Evolutionary conservation across 2,797 vertebrate genomes (phyloP).

Genomic region (Vespertilio murinus): DNA sequence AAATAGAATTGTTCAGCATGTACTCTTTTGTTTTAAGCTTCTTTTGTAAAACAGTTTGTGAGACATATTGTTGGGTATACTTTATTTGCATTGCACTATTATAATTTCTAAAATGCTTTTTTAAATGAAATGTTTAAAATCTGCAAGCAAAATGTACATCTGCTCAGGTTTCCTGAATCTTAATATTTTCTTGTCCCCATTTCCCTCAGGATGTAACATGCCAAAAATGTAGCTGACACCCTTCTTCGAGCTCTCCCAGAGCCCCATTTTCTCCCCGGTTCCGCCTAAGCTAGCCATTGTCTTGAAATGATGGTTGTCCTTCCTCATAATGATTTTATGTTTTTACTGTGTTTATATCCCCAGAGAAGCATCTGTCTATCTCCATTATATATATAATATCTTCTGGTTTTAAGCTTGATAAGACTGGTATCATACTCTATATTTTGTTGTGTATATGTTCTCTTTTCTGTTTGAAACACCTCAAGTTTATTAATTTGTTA

Average conservation of each 20-base stretch:
- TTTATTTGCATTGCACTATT: neutral
- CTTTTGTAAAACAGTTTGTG: neutral
- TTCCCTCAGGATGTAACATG: neutral
- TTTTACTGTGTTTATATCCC: neutral
- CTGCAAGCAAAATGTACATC: neutral
- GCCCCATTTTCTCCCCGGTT: neutral
- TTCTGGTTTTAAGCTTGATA: neutral
- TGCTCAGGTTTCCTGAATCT: neutral
- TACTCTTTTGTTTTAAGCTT: neutral
- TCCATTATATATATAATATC: neutral
- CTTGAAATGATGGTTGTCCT: neutral
- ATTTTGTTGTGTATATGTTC: neutral
- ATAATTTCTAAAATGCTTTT: conserved; percentile 14
- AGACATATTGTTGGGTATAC: neutral
- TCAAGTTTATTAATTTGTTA: conserved; percentile 48
- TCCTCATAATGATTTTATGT: neutral
- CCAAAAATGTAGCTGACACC: neutral
- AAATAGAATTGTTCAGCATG: neutral
- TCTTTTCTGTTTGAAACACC: conserved; percentile 55
- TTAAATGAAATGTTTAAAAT: neutral
- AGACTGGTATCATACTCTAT: neutral
- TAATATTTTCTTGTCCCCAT: neutral
- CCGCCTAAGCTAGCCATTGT: neutral
- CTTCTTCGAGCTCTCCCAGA: neutral
- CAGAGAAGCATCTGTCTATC: neutral